Evolutionary conservation across 2,888 invertebrate genomes (phyloP).

Genomic region (Podotricha telesiphe): DNA sequence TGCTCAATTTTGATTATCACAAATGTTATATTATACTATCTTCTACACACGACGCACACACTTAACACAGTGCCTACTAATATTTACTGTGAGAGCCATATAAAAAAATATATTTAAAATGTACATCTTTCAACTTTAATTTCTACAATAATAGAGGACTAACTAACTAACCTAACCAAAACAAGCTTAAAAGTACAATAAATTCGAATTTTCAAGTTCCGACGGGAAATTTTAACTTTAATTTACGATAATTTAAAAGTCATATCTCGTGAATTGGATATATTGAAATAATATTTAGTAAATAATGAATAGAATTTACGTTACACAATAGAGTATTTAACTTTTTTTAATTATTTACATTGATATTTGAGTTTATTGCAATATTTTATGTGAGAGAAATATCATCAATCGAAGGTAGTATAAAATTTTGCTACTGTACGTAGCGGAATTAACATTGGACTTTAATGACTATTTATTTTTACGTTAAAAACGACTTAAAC

Average conservation of each 20-base stretch:
- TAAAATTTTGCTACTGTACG: not conserved
- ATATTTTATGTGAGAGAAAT: not conserved
- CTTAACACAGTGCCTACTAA: not conserved
- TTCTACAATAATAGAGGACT: no score
- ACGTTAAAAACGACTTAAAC: not conserved
- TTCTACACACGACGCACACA: not conserved
- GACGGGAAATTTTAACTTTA: not conserved
- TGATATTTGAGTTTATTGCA: not conserved
- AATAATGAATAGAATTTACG: no score
- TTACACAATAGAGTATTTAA: no score
- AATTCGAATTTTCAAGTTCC: not conserved
- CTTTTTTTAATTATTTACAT: not conserved
- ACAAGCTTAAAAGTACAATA: not conserved
- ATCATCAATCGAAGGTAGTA: not conserved
- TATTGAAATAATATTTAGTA: no score
- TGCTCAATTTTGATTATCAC: not conserved
- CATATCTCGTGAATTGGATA: not conserved
- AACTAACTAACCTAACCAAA: not conserved
- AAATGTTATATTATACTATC: not conserved
- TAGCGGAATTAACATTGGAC: not conserved
- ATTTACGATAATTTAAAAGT: not conserved
- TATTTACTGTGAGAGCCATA: no score
- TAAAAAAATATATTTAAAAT: not conserved
- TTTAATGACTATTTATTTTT: not conserved
- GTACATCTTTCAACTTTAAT: not conserved